phyloP scores from a whole-genome alignment of 2,888 invertebrate genomes.

The Clepsis dumicolana region DNA sequence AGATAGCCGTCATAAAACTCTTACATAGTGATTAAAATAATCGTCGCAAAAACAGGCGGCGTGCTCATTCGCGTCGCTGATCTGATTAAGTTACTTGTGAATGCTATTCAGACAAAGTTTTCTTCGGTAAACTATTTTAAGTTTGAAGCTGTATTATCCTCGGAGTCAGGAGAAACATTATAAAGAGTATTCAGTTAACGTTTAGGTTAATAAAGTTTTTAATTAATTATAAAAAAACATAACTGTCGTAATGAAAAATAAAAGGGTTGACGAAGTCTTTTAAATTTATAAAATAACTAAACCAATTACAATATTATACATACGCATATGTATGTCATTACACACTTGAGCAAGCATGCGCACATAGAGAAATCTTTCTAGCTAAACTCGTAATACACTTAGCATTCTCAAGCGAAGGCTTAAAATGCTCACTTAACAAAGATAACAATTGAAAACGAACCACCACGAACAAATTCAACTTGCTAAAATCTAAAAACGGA shows the following conservation, averaged over 20 bases:
- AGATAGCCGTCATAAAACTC: constrained; percentile 61
- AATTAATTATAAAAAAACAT: too few relatives aligned
- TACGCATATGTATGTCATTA: too few relatives aligned
- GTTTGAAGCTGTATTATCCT: constrained; percentile 22
- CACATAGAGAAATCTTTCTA: not conserved
- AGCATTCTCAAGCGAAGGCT: not conserved
- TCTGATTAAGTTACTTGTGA: constrained; percentile 39
- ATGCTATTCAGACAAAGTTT: constrained; percentile 34
- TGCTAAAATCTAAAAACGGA: constrained; percentile 57
- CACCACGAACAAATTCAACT: constrained; percentile 51
- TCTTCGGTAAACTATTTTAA: constrained; percentile 39
- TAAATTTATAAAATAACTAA: not conserved
- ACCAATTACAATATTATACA: not conserved
- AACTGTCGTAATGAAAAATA: too few relatives aligned
- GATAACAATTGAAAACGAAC: constrained; percentile 18
- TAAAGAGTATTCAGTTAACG: not conserved
- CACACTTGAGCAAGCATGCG: not conserved
- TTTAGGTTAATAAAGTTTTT: not conserved
- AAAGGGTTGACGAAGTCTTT: too few relatives aligned
- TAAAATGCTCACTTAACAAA: not conserved
- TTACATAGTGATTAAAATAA: constrained; percentile 81
- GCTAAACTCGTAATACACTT: not conserved
- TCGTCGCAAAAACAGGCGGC: constrained; percentile 77
- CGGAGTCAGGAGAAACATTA: not conserved
- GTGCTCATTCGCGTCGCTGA: constrained; percentile 55